Base-by-base conservation (phyloP, 2,113 vertebrate genomes). In the Piaya cayana region DNA sequence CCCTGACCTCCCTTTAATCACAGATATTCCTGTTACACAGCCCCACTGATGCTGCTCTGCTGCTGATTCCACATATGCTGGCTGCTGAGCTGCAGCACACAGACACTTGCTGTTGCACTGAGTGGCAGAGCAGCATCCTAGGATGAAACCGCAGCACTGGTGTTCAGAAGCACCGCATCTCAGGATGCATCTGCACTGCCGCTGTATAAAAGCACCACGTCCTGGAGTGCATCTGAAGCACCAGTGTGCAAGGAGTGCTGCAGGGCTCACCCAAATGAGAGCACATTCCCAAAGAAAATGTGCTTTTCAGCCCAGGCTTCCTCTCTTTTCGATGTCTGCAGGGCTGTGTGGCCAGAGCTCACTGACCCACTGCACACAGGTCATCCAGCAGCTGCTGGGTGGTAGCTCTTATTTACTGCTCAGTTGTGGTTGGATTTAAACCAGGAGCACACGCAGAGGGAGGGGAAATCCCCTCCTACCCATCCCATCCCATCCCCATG, bases 391-490 rank as follows among this genome's bases (percentile, higher is more conserved):
- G 92, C 91, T 96, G 95, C 60, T 0, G 17, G 81, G 59, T 81
- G 85, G 92, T 81, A 78, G 78, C 88, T 92, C 49, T 53, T 85
- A 64, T 82, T 95, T 92, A 87, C 78, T 45, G 67, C 82, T 94
- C 79, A 52, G 68, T 72, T 94, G 93, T 77, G 90, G 92, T 74
- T 96, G 85, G 82, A 93, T 90, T 88, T 94, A 92, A 95, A 93
- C 47, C 76, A 94, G 90, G 37, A 70, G 64, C 49, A 39, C 37
- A 52, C 36, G 72, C 58, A 1, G 74, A 95, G 64, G 76, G 76
- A 96, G 77, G 95, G 96, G 94, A 92, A 96, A 92, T 90, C 71
- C 94, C 93, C 91, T 88, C 36, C 79, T 80, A 81, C 81, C 59
- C 88, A 81, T 55, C 64, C 60, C 88, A 81, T 55, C 64, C 60